These are phyloP conservation scores for Dryoscopus gambensis DNA, from an alignment of 2,113 vertebrate genomes.

Conservation along the genomic window DNA sequence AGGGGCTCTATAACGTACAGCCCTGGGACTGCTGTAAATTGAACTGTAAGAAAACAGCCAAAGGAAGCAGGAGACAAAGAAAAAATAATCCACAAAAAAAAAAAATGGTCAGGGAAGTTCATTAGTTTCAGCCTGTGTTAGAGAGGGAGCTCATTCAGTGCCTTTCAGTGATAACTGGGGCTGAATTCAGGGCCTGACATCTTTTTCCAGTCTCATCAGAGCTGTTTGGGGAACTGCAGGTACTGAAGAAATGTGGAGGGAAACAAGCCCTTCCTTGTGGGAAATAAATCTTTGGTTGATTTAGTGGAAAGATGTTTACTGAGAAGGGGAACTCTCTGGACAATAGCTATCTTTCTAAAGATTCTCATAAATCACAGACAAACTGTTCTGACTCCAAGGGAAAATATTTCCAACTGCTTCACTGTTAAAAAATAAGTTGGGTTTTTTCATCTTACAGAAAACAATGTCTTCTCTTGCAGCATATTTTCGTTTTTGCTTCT, in stretches of 20 bases:
- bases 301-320: background rate
- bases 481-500: background rate
- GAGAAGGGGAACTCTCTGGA: background rate
- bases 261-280: too few species aligned
- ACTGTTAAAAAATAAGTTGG: background rate
- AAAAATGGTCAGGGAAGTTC: background rate
- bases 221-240: background rate
- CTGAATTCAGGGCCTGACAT: background rate
- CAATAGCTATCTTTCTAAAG: background rate
- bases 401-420: background rate
- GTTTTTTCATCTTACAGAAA: background rate
- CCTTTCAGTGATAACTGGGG: background rate
- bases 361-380: background rate
- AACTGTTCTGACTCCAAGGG: background rate
- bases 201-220: background rate
- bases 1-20: background rate
- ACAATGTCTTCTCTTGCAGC: background rate
- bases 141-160: background rate
- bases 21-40: background rate
- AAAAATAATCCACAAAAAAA: too few species aligned
- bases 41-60: background rate
- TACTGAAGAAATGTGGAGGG: background rate
- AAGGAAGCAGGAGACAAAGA: background rate
- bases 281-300: background rate
- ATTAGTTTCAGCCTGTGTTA: background rate